Base-by-base conservation (phyloP, 2,888 invertebrate genomes). In the Cryptocheilus praepositus region DNA sequence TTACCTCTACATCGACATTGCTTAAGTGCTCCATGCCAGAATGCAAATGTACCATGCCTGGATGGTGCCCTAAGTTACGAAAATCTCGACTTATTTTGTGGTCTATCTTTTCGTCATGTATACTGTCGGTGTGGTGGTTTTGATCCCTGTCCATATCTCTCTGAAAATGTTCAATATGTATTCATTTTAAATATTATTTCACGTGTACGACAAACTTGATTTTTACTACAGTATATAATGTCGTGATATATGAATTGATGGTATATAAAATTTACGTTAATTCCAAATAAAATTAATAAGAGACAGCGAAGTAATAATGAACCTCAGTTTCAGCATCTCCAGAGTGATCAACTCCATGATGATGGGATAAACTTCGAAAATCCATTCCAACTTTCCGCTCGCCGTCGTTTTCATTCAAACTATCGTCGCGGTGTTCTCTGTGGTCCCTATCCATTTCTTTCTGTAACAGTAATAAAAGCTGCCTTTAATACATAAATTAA, bases 1-100 rank as follows among this genome's bases (percentile, higher is more conserved):
- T 62, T 65, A 88, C 87, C 81, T 88, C 87, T 64, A 87, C 86
- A 19, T 88, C 88, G 11, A 83, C 79, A 43, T 84, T 86, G 65
- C 81, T 83, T 64, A 88, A 80, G 72, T 88, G 87, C 55, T 88
- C 87, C 55, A 86, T 85, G 46, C 86, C 85, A 64, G 84, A 79
- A 46, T 85, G 86, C 59, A 87, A 75, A 52, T 86, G 86, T 36
- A 86, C 85, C 82, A 86, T 85, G 45, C 81, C 83, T 15, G 86
- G 75, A 65, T 86, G 86, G 60, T 86, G 82, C 21, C 80, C 82
- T 60, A 86, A 81, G 74, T 74, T 82, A 51, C 86, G 83, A 71
- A 86, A 83, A 71, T 88, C 88, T 66, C 86, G 77, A 62, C 81
- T 85, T 19, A 86, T 71, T 71, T 88, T 87, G 54, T 84, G 84